These are phyloP conservation scores for Tinamus guttatus DNA, from an alignment of 2,113 vertebrate genomes.

Conservation along the genomic window DNA sequence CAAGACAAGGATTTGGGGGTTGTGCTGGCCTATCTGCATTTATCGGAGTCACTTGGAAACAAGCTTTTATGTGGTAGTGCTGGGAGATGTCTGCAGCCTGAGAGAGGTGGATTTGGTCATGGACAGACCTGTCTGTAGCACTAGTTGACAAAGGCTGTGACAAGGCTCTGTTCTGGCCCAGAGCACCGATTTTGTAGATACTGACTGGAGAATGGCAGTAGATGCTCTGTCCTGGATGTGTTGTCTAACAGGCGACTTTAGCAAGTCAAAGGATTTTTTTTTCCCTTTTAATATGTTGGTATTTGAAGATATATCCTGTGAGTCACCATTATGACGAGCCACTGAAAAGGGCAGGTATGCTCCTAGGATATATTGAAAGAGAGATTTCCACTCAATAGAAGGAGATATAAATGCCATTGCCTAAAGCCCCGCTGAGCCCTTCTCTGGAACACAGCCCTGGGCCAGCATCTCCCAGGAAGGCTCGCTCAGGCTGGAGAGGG, in stretches of 20 bases:
- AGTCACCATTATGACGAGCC: conserved; percentile 18
- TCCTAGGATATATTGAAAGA: neutral
- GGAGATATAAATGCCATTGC: neutral
- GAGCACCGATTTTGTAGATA: neutral
- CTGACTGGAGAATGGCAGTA: neutral
- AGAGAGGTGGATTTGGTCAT: neutral
- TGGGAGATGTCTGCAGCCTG: neutral
- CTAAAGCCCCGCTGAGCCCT: neutral
- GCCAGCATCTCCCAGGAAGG: neutral
- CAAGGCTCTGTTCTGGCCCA: fast-evolving
- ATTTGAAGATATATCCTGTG: conserved; percentile 9
- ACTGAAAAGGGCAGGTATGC: conserved; percentile 48
- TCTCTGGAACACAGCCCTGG: neutral
- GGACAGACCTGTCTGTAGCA: neutral
- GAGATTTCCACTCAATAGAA: neutral
- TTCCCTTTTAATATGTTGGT: neutral
- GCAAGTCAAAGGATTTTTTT: neutral
- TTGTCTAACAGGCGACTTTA: neutral
- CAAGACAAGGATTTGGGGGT: neutral
- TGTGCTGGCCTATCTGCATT: neutral
- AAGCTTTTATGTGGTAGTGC: neutral
- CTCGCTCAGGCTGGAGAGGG: fast-evolving
- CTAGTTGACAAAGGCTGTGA: neutral
- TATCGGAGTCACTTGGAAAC: neutral
- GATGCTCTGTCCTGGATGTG: neutral